Percentiles rank a stretch among this genome's conserved stretches.
phyloP scores from a whole-genome alignment of 2,797 vertebrate species.

The Neostethus bicornis region DNA sequence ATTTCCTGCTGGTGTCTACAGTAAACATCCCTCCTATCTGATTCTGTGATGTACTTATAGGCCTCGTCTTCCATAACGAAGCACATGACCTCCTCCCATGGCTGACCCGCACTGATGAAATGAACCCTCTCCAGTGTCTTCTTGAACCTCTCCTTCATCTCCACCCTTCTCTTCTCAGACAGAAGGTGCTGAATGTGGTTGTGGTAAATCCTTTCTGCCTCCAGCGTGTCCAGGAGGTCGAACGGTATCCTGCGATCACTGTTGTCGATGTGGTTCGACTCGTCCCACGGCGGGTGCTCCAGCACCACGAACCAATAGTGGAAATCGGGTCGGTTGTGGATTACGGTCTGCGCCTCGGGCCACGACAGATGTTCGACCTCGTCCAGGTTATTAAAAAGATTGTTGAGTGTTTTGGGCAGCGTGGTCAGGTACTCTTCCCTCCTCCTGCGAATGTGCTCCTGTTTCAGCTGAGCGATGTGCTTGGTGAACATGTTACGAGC shows the following conservation, averaged over 20 bases:
- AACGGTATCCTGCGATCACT: constrained; percentile 96
- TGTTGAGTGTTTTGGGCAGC: constrained; percentile 94
- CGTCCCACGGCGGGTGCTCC: constrained; percentile 95
- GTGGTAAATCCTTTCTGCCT: constrained; percentile 94
- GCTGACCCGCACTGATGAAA: constrained; percentile 94
- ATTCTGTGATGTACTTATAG: constrained; percentile 95
- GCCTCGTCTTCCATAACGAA: constrained; percentile 98
- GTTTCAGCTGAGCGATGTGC: constrained; percentile 96
- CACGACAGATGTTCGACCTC: constrained; percentile 94
- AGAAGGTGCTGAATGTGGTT: constrained; percentile 95
- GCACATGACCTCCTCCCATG: constrained; percentile 98
- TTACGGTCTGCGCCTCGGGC: constrained; percentile 90
- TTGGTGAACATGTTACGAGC: constrained; percentile 94
- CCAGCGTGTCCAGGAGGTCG: constrained; percentile 90
- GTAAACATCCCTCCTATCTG: constrained; percentile 95
- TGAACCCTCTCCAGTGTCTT: constrained; percentile 97
- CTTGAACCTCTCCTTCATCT: constrained; percentile 99
- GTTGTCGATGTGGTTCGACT: constrained; percentile 96
- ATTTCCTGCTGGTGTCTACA: constrained; percentile 97
- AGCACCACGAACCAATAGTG: constrained; percentile 94
- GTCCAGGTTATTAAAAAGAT: constrained; percentile 91
- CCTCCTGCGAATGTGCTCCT: constrained; percentile 95
- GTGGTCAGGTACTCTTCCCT: constrained; percentile 94
- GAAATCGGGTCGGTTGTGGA: constrained; percentile 91
- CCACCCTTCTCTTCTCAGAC: constrained; percentile 91